phyloP scores from a whole-genome alignment of 1,140 invertebrate genomes.

The Drosophila parvula region DNA sequence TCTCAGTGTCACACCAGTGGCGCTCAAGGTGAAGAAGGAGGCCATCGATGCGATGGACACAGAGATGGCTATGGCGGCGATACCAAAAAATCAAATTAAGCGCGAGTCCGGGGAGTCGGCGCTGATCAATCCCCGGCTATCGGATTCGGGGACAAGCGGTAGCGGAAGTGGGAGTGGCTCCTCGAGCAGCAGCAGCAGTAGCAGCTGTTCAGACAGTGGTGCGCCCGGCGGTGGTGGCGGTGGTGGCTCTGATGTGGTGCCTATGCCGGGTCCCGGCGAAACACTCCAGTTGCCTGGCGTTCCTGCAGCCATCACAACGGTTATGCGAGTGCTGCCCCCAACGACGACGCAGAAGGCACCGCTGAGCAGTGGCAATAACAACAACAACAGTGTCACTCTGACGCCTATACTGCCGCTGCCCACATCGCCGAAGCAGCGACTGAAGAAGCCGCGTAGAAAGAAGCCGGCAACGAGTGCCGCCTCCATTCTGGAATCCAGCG shows the following conservation, averaged over 20 bases:
- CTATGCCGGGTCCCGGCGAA: slow-evolving; percentile 61
- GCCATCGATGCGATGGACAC: slow-evolving; percentile 27
- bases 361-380: slow-evolving; percentile 3
- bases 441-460: slow-evolving; percentile 71
- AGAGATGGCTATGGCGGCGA: slow-evolving; percentile 45
- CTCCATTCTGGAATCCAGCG: slow-evolving; percentile 67
- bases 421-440: slow-evolving; percentile 61
- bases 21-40: slow-evolving; percentile 70
- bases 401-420: slow-evolving; percentile 67
- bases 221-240: slow-evolving; percentile 6
- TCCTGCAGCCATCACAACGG: slow-evolving; percentile 72
- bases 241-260: slow-evolving; percentile 42
- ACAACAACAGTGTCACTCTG: slow-evolving; percentile 57
- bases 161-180: slow-evolving; percentile 45
- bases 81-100: slow-evolving; percentile 70
- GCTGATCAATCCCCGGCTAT: slow-evolving; percentile 33
- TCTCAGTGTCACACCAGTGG: slow-evolving; percentile 58
- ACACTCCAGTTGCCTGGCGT: slow-evolving; percentile 73
- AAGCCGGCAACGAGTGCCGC: slow-evolving; percentile 43
- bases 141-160: slow-evolving; percentile 54
- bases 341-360: slow-evolving; percentile 47
- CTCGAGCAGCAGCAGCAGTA: slow-evolving; percentile 56
- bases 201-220: slow-evolving; percentile 63
- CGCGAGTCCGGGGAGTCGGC: slow-evolving; percentile 43
- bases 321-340: slow-evolving; percentile 47